phyloP scores from a whole-genome alignment of 2,888 invertebrate species.

The Eilema depressum region DNA sequence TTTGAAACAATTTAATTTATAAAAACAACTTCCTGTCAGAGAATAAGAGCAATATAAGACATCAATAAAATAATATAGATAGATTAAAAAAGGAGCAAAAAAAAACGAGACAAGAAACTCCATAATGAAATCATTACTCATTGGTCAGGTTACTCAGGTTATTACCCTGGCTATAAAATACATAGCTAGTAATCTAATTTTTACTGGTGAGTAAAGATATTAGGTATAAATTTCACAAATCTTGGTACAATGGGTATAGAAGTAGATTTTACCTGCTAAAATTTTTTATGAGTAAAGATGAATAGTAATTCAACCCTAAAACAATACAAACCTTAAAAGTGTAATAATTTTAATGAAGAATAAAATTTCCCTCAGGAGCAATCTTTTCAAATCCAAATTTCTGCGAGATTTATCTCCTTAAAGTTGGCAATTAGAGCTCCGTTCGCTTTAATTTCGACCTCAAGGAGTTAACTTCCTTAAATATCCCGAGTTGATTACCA shows the following conservation, averaged over 20 bases:
- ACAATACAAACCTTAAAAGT: background rate
- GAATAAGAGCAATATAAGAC: slow-evolving; percentile 8
- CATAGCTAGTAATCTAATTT: slow-evolving; percentile 34
- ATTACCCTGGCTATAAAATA: slow-evolving; percentile 31
- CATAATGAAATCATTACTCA: slow-evolving; percentile 18
- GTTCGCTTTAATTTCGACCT: slow-evolving; percentile 30
- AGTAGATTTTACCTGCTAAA: background rate
- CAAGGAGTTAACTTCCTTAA: slow-evolving; percentile 25
- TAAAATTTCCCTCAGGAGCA: slow-evolving; percentile 25
- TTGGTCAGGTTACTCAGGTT: slow-evolving; percentile 30
- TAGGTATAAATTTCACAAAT: background rate
- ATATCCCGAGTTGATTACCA: slow-evolving; percentile 32
- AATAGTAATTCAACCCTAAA: background rate
- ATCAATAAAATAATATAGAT: slow-evolving; percentile 18
- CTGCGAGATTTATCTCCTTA: slow-evolving; percentile 38
- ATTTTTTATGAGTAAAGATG: too few relatives aligned
- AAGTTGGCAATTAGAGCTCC: slow-evolving; percentile 40
- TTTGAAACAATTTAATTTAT: background rate
- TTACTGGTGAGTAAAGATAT: slow-evolving; percentile 2
- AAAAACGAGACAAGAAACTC: slow-evolving; percentile 26
- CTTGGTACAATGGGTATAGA: background rate
- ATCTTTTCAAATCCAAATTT: slow-evolving; percentile 31
- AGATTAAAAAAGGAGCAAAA: slow-evolving; percentile 25
- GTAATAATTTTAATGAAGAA: slow-evolving; percentile 21
- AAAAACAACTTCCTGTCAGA: slow-evolving; percentile 15